Evolutionary conservation across 2,113 vertebrate species (phyloP).

Genomic region (Ammodytes marinus): DNA sequence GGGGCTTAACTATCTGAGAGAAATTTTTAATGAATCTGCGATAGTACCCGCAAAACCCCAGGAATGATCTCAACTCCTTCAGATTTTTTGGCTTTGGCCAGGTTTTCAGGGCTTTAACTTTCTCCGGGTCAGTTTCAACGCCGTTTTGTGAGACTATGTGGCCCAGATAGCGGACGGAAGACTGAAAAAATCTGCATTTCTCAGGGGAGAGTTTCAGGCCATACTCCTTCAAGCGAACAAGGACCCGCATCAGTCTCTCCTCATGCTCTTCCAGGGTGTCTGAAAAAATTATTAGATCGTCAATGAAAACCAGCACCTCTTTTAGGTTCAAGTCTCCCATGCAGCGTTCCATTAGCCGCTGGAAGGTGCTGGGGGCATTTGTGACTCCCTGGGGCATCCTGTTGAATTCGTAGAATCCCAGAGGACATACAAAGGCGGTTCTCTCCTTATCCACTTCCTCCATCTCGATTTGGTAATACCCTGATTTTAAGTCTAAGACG

Average conservation of each 20-base stretch:
- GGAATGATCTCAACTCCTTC: neutral
- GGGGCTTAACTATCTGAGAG: neutral
- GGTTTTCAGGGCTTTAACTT: neutral
- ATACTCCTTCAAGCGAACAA: neutral
- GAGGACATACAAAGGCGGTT: neutral
- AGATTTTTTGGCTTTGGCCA: neutral
- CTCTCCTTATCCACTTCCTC: neutral
- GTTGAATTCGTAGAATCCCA: neutral
- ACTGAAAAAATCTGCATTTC: neutral
- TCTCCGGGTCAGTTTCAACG: neutral
- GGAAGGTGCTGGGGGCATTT: neutral
- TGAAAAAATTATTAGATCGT: constrained; percentile 7
- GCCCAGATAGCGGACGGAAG: neutral
- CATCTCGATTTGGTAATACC: neutral
- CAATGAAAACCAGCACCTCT: neutral
- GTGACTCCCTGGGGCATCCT: neutral
- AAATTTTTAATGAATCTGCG: neutral
- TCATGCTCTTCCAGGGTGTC: neutral
- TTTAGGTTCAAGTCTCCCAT: neutral
- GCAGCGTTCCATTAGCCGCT: neutral
- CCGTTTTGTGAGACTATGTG: neutral
- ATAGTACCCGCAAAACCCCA: neutral
- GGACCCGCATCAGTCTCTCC: neutral
- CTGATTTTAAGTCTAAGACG: constrained; percentile 20
- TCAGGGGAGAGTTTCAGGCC: neutral